These are phyloP conservation scores for Drymodes brunneopygia DNA, from an alignment of 2,113 vertebrate genomes.

Conservation along the genomic window DNA sequence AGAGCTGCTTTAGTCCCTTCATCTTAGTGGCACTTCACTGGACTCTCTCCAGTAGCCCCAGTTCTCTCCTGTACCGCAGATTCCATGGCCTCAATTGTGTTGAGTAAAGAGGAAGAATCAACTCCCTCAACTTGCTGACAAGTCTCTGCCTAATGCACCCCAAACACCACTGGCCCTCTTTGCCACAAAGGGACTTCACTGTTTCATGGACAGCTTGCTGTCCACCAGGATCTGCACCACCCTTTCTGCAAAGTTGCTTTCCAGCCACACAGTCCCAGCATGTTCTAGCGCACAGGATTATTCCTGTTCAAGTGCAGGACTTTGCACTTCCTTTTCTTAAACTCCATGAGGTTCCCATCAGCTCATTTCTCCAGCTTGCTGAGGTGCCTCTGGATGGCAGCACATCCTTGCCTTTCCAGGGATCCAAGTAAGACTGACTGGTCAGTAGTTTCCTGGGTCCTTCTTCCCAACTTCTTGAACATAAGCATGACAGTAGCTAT, in stretches of 20 bases:
- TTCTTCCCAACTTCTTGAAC: background rate
- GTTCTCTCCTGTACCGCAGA: background rate
- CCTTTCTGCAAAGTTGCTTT: background rate
- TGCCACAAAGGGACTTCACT: background rate
- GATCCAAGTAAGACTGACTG: background rate
- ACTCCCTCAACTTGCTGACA: background rate
- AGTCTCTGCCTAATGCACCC: background rate
- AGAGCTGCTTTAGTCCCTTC: background rate
- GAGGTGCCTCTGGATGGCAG: background rate
- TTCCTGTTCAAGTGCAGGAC: background rate
- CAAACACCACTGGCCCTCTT: background rate
- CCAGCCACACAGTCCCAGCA: background rate
- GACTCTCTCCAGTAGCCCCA: background rate
- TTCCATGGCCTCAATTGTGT: background rate
- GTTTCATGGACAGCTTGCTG: background rate
- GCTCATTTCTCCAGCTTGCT: background rate
- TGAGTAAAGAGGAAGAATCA: background rate
- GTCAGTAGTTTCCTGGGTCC: background rate
- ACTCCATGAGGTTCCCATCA: background rate
- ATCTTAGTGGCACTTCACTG: background rate
- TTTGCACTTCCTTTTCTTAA: background rate
- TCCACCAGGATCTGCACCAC: background rate
- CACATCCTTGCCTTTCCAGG: background rate
- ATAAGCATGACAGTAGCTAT: background rate
- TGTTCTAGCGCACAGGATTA: background rate